These are phyloP conservation scores for Drosophila birchii DNA, from an alignment of 2,888 invertebrate species.

Conservation along the genomic window DNA sequence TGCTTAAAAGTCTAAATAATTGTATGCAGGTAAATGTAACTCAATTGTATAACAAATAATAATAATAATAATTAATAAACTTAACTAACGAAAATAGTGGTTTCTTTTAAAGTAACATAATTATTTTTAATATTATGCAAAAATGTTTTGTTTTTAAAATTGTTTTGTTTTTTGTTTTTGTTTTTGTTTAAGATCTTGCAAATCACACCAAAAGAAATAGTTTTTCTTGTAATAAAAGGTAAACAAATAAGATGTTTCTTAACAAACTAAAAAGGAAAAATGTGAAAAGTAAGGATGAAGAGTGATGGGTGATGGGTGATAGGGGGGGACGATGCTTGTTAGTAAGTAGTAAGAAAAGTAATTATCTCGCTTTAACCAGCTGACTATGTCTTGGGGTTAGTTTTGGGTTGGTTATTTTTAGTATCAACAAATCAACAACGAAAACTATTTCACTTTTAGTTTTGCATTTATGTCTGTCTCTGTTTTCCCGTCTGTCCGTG, in stretches of 20 bases:
- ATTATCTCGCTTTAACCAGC: conserved; percentile 27
- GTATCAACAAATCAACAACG: conserved; percentile 66
- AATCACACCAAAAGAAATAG: conserved; percentile 71
- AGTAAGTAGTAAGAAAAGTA: conserved; percentile 28
- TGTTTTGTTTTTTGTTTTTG: conserved; percentile 6
- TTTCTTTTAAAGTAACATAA: conserved; percentile 50
- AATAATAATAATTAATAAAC: conserved; percentile 64
- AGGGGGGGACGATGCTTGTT: conserved; percentile 7
- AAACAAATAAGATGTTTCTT: conserved; percentile 34
- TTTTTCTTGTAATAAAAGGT: conserved; percentile 40
- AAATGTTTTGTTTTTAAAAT: conserved; percentile 48
- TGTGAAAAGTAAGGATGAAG: conserved; percentile 19
- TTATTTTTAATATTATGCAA: conserved; percentile 46
- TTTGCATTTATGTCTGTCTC: conserved; percentile 34
- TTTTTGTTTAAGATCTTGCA: conserved; percentile 69
- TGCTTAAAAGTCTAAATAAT: conserved; percentile 46
- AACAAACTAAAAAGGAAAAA: conserved; percentile 37
- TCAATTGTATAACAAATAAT: conserved; percentile 75
- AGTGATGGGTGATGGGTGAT: conserved; percentile 1
- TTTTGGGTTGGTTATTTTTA: conserved; percentile 44
- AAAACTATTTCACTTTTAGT: conserved; percentile 57
- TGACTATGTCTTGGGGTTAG: conserved; percentile 54
- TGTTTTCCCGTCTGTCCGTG: conserved; percentile 20
- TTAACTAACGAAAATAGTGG: conserved; percentile 63
- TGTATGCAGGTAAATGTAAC: conserved; percentile 78